Evolutionary conservation across 2,113 vertebrate species (phyloP), one percentile per base, ranked within the genome.

Genomic region (Pseudolaguvia tuberculata): DNA sequence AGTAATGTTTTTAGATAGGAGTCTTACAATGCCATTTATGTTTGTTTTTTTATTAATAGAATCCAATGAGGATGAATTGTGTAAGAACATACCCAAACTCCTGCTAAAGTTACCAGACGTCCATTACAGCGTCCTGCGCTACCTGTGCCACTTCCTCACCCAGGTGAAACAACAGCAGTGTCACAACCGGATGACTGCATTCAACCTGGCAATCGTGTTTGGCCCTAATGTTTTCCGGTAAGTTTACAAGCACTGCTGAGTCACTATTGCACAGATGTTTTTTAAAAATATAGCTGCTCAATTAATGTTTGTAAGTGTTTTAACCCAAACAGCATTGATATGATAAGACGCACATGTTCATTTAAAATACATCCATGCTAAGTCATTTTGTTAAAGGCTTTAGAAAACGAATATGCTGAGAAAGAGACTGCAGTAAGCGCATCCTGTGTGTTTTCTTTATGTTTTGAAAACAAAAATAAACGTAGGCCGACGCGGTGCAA

Each of bases 211-310:
- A 76, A 96, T 93, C 1, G 91, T 96, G 7, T 96, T 97, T 84
- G 95, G 94, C 80, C 94, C 95, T 78, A 98, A 88, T 56, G 90
- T 93, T 80, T 97, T 97, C 87, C 92, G 93, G 96, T 98, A 90
- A 96, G 95, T 93, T 3, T 31, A 21, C n/a, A 35, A 39, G 21
- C 62, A 55, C 29, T 14, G 23, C 52, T 17, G 52, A 57, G 21
- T 18, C 11, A 21, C 11, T 45, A 25, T 5, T 56, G 29, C 45
- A 78, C 21, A 35, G n/a, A n/a, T 23, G 42, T 6, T 35, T 35
- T 35, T 35, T 35, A n/a, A n/a, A n/a, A n/a, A n/a, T 35, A 57
- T n/a, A 12, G 57, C 62, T 62, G 57, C 18, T 57, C 23, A 58
- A 61, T 48, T 47, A 23, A 51, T 71, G 35, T 45, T 57, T 42